These are phyloP conservation scores for Troilus luridus DNA, from an alignment of 2,888 invertebrate genomes.

Conservation along the genomic window DNA sequence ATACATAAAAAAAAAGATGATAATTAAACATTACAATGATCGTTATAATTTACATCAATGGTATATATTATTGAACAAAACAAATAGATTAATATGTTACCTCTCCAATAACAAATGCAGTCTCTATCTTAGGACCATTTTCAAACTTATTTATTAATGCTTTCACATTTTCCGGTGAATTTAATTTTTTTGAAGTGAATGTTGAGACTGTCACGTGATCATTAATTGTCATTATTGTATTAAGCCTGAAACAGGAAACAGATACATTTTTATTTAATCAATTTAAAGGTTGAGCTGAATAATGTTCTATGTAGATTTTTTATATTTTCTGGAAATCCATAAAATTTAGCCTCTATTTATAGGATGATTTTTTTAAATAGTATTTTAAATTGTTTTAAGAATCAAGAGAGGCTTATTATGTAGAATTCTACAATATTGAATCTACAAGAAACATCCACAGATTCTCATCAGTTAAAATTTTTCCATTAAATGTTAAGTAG, in stretches of 20 bases:
- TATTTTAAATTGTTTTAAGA: not conserved
- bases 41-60: too few relatives aligned
- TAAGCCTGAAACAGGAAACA: conserved; percentile 23
- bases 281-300: not conserved
- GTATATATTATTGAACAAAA: too few relatives aligned
- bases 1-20: too few relatives aligned
- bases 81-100: not conserved
- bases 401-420: too few relatives aligned
- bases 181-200: not conserved
- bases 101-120: conserved; percentile 49
- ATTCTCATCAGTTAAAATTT: too few relatives aligned
- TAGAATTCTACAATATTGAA: too few relatives aligned
- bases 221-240: not conserved
- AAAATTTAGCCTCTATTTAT: too few relatives aligned
- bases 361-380: too few relatives aligned
- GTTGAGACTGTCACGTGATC: not conserved
- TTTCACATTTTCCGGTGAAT: not conserved
- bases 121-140: not conserved
- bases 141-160: not conserved
- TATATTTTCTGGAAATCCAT: too few relatives aligned
- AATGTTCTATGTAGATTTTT: too few relatives aligned
- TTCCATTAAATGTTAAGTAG: not conserved
- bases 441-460: too few relatives aligned
- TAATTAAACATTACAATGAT: too few relatives aligned
- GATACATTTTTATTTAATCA: not conserved